Evolutionary conservation across 2,888 invertebrate genomes (phyloP), one percentile per base, ranked within the genome.

Genomic region (Eupithecia centaureata): DNA sequence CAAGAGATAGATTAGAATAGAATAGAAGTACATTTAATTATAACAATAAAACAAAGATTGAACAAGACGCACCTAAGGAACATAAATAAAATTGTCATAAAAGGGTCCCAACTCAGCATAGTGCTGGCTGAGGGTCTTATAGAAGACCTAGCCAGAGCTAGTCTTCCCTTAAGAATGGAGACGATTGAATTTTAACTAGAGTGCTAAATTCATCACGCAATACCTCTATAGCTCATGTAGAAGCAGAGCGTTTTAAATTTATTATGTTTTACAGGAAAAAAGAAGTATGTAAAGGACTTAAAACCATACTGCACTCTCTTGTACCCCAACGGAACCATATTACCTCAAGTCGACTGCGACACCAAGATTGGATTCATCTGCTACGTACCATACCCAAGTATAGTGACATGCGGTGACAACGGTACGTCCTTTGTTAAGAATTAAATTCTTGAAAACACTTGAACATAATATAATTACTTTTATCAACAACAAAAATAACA

Each of bases 251-350:
- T 12, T 22, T 52, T 13, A 27, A 52, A 52, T 27, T 52, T 52
- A 13, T 27, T 15, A 13, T 13, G 5, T 13, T 25, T 54, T 54
- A 5, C 54, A 54, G 54, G 54, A 54, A 54, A 54, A 28, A 54
- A 28, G 8, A 54, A 54, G 54, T 28, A 8, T n/a, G 28, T 54
- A 8, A 54, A 28, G 8, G 27, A 54, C 27, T n/a, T 54, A 0
- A 28, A 28, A 8, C 54, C 54, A 27, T n/a, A 27, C 54, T 54
- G 54, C n/a, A 28, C 27, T 54, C 25, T 54, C 15, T n/a, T 54
- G 28, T 27, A 28, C 15, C 25, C 25, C 25, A 54, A 54, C 27
- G 54, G 54, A 15, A 54, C 54, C 27, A 54, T 54, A 1, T n/a
- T 28, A 1, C 8, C n/a, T 1, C 8, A 54, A 5, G 54, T 28